phyloP scores from a whole-genome alignment of 2,888 invertebrate genomes.

The Patella caerulea region DNA sequence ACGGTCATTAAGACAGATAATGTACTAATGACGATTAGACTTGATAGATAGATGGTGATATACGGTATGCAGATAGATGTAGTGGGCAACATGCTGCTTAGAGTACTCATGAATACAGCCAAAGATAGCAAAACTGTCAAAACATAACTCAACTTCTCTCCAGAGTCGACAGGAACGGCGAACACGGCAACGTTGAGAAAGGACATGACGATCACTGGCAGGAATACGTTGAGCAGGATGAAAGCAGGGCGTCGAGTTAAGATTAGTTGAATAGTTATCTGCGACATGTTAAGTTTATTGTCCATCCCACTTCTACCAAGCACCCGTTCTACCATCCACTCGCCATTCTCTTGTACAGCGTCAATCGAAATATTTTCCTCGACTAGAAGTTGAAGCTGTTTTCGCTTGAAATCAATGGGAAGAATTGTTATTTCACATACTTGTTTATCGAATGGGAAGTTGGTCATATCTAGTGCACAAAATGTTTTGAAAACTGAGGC shows the following conservation, averaged over 20 bases:
- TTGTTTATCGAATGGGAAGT: not conserved
- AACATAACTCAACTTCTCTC: not conserved
- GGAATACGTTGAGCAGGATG: not conserved
- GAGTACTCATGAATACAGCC: not conserved
- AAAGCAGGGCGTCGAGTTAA: not conserved
- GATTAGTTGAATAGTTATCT: not conserved
- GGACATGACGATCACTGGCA: not conserved
- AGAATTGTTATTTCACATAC: not conserved
- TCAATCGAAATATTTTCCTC: not conserved
- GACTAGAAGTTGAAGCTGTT: not conserved
- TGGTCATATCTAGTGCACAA: not conserved
- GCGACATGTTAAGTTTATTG: not conserved
- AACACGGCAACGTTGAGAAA: not conserved
- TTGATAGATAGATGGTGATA: conserved; percentile 1
- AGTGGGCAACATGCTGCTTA: not conserved
- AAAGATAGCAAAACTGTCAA: not conserved
- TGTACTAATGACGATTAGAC: not conserved
- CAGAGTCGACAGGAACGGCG: not conserved
- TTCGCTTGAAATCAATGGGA: not conserved
- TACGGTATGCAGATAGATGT: not conserved
- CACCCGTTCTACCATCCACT: not conserved
- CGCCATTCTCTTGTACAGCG: not conserved
- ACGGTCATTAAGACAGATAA: not conserved
- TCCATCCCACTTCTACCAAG: too few relatives aligned
- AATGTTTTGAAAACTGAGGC: not conserved